A percentile compares a stretch with the other conserved stretches of the same genome.
phyloP scores from a whole-genome alignment of 2,888 invertebrate species.

The Adelphocoris suturalis region DNA sequence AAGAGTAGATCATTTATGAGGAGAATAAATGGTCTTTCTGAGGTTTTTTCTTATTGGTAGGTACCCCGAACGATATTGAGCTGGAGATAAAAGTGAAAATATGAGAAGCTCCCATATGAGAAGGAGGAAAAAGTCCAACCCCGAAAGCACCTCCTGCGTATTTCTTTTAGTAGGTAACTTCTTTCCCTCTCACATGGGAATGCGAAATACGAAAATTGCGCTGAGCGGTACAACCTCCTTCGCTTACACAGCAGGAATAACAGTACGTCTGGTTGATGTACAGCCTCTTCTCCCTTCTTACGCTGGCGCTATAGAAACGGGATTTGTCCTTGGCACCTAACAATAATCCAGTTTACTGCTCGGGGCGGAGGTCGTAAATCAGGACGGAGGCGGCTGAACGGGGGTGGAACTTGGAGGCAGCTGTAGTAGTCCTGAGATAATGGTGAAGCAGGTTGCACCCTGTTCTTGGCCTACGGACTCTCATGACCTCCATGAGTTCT shows the following conservation, averaged over 20 bases:
- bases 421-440: conserved; percentile 4
- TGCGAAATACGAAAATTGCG: conserved; percentile 21
- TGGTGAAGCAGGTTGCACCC: neutral
- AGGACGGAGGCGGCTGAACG: conserved; percentile 5
- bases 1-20: no score
- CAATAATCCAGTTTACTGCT: conserved; percentile 34
- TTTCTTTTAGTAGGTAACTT: conserved; percentile 12
- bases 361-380: conserved; percentile 17
- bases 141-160: neutral
- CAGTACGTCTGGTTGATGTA: conserved; percentile 27
- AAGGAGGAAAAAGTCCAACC: neutral
- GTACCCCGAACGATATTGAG: neutral
- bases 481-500: no score
- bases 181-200: neutral
- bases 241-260: conserved; percentile 25
- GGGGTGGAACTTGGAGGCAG: conserved; percentile 11
- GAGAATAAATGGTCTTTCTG: no score
- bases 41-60: no score
- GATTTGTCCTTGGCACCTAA: conserved; percentile 39
- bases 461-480: neutral
- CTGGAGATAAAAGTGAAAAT: conserved; percentile 13
- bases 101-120: neutral
- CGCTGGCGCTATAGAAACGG: conserved; percentile 10
- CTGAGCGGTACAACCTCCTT: conserved; percentile 32
- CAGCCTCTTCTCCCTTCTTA: neutral